A percentile compares a stretch with the other conserved stretches of the same genome.
Evolutionary conservation across 2,797 vertebrate genomes (phyloP).

Genomic region (Orientallactaga sibirica): DNA sequence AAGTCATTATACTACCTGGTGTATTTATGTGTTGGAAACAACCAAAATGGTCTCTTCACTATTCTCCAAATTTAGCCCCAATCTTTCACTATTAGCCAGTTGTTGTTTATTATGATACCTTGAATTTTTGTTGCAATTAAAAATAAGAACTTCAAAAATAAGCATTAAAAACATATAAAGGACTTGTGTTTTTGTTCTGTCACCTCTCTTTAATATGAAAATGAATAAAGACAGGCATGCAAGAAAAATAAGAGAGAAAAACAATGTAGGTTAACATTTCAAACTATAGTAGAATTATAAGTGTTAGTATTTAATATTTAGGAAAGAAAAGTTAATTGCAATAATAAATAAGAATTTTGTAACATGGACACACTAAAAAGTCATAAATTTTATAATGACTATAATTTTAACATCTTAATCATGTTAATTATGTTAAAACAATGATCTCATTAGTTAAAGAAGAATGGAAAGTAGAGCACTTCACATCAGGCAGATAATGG

Average conservation of each 20-base stretch:
- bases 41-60: neutral
- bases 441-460: slow-evolving; percentile 56
- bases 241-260: neutral
- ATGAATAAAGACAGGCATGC: neutral
- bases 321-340: neutral
- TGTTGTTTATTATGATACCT: neutral
- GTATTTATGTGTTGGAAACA: neutral
- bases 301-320: neutral
- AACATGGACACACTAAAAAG: neutral
- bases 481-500: slow-evolving; percentile 60
- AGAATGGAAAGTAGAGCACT: slow-evolving; percentile 57
- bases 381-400: slow-evolving; percentile 26
- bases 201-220: neutral
- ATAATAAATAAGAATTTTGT: neutral
- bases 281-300: neutral
- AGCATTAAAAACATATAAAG: neutral
- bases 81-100: neutral
- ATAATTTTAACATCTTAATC: slow-evolving; percentile 56
- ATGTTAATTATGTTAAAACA: slow-evolving; percentile 52
- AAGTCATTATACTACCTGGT: neutral
- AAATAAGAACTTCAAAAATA: neutral
- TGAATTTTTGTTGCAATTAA: neutral
- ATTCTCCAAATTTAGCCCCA: neutral
- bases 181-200: neutral
- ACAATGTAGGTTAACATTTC: neutral